phyloP scores from a whole-genome alignment of 1,140 invertebrate genomes.

The Helicoverpa zea region DNA sequence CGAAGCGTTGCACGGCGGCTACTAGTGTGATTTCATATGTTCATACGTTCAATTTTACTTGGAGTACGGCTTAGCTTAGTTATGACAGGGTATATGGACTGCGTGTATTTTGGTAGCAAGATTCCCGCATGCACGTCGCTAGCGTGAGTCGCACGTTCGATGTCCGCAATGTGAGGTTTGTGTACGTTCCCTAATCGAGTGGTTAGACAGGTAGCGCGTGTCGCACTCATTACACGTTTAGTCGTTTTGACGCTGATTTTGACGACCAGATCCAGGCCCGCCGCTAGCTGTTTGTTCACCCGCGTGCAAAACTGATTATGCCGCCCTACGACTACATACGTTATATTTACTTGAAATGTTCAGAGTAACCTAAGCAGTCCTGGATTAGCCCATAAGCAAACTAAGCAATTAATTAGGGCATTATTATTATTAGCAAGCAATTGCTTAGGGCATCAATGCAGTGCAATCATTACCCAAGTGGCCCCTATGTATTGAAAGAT shows the following conservation, averaged over 20 bases:
- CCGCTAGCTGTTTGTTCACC: too few relatives aligned
- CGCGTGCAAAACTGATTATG: too few relatives aligned
- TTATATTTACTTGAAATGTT: too few relatives aligned
- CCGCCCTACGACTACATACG: too few relatives aligned
- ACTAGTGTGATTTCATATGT: neutral
- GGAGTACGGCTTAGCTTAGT: neutral
- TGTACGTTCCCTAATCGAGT: slow-evolving; percentile 19
- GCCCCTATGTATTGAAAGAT: too few relatives aligned
- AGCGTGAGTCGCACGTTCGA: slow-evolving; percentile 9
- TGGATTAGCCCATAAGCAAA: too few relatives aligned
- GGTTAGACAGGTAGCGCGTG: slow-evolving; percentile 32
- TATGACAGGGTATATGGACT: neutral
- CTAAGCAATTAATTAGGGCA: too few relatives aligned
- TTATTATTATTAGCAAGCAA: too few relatives aligned
- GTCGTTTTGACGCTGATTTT: slow-evolving; percentile 51
- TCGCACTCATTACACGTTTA: slow-evolving; percentile 14
- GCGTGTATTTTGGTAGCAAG: neutral
- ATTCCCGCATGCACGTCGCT: slow-evolving; percentile 8
- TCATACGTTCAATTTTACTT: neutral
- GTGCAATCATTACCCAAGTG: too few relatives aligned
- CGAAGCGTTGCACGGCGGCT: neutral
- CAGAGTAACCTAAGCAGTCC: too few relatives aligned
- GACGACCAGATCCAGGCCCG: slow-evolving; percentile 60
- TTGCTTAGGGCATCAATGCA: too few relatives aligned
- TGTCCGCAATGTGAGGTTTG: neutral